Evolutionary conservation across 2,888 invertebrate species (phyloP), one percentile per base, ranked within the genome.

Genomic region (Priocnemis perturbator): DNA sequence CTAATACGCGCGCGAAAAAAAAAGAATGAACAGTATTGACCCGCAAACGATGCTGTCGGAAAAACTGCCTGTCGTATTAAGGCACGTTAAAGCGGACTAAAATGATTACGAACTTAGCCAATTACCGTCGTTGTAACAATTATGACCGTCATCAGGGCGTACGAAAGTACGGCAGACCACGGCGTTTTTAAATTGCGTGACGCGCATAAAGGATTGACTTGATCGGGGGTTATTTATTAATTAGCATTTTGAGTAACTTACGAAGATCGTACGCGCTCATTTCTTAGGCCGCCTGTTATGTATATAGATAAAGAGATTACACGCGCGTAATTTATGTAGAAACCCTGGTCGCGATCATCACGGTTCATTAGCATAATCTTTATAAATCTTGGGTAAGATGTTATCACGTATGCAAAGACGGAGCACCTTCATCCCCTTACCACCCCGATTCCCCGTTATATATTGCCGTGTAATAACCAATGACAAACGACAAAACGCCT

Each of bases 321-420:
- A 81, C 74, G 73, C 66, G 70, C 64, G 77, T 76, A 79, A 74
- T 72, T 83, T 79, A 79, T 73, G 72, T 74, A 72, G 73, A 72
- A 79, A 74, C 79, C 71, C 70, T 73, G 73, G 77, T 79, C 81
- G 81, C 74, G 81, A 82, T 81, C 77, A 77, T 77, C 67, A 73
- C 78, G 75, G 74, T 81, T 83, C 84, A 85, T 86, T 85, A 85
- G 78, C 85, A 85, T 86, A 86, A 86, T 86, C 85, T 83, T 84
- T 81, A 82, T 84, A 84, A 86, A 85, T 86, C 83, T 81, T 71
- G 63, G 17, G 50, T 44, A 64, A 78, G 81, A 80, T 81, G 77
- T 82, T 85, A 84, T 86, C 82, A 71, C 76, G 71, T 71, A 69
- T 77, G 76, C 76, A 76, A 72, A 70, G 71, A 75, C 66, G 37